Percentiles rank a stretch among this genome's conserved stretches.
phyloP scores from a whole-genome alignment of 2,797 vertebrate genomes.

The Poecilia gillii region DNA sequence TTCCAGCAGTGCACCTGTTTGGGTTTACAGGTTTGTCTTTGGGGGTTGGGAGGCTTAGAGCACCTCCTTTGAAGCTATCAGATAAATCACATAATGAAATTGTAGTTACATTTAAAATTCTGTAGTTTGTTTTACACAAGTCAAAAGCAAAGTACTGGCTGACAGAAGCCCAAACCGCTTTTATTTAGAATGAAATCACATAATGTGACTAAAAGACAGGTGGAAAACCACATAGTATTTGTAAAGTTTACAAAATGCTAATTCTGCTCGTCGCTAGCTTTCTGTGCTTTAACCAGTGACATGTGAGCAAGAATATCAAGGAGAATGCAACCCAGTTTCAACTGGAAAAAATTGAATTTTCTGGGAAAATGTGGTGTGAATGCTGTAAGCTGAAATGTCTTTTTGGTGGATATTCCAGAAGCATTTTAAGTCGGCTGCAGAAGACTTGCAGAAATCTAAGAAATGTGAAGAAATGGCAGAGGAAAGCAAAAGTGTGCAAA shows the following conservation, averaged over 20 bases:
- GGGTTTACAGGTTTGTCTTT: constrained; percentile 24
- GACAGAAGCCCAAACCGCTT: neutral
- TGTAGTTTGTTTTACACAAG: too few species aligned
- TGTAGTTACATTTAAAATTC: neutral
- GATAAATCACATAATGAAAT: neutral
- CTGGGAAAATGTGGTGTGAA: too few species aligned
- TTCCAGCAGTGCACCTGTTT: constrained; percentile 32
- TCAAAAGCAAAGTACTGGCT: neutral
- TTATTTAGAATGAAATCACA: neutral
- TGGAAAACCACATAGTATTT: neutral
- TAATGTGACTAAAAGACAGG: neutral
- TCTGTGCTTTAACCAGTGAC: neutral
- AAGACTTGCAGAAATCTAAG: too few species aligned
- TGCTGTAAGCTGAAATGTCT: too few species aligned
- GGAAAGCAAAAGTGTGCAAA: too few species aligned
- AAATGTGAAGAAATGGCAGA: too few species aligned
- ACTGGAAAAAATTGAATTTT: too few species aligned
- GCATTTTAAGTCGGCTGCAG: too few species aligned
- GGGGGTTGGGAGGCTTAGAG: neutral
- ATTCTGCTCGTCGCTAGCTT: neutral
- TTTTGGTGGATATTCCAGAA: too few species aligned
- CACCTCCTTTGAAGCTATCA: neutral
- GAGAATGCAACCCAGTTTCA: neutral
- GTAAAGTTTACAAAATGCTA: neutral
- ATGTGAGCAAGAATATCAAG: neutral